These are phyloP conservation scores for Euglossa dilemma DNA, from an alignment of 1,140 invertebrate genomes.

Conservation along the genomic window DNA sequence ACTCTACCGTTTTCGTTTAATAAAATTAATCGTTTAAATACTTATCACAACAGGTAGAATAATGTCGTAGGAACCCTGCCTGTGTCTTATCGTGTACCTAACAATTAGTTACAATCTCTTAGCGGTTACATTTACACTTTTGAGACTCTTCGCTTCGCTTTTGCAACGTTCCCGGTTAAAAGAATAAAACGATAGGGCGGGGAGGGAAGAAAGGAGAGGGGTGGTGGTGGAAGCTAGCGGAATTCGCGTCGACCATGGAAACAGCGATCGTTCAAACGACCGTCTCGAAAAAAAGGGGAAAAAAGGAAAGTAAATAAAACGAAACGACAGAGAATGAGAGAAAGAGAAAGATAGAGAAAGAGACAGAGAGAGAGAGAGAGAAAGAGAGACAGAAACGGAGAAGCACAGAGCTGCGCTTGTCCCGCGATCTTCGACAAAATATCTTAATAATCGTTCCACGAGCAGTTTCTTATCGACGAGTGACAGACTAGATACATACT, in stretches of 20 bases:
- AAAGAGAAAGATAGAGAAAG: no score
- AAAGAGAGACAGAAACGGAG: no score
- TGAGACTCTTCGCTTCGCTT: constrained; percentile 17
- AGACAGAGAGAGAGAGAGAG: no score
- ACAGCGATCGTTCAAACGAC: no score
- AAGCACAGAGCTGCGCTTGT: not conserved
- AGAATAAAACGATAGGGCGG: not conserved
- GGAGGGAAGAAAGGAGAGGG: not conserved
- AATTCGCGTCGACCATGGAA: not conserved
- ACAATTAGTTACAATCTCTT: constrained; percentile 51
- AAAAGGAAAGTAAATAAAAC: not conserved
- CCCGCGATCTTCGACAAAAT: constrained; percentile 24
- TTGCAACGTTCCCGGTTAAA: constrained; percentile 48
- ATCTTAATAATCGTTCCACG: constrained; percentile 43
- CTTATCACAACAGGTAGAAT: constrained; percentile 72
- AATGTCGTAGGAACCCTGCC: constrained; percentile 70
- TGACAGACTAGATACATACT: constrained; percentile 55
- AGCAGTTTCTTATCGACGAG: constrained; percentile 39
- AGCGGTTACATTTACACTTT: constrained; percentile 25
- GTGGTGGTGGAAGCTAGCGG: no score
- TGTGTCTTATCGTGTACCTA: constrained; percentile 58
- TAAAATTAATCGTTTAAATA: constrained; percentile 71
- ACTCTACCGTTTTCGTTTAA: constrained; percentile 67
- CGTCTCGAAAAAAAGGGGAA: not conserved
- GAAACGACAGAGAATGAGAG: no score